These are phyloP conservation scores for Chrysochloris asiatica DNA, from an alignment of 2,113 vertebrate genomes.

Conservation along the genomic window DNA sequence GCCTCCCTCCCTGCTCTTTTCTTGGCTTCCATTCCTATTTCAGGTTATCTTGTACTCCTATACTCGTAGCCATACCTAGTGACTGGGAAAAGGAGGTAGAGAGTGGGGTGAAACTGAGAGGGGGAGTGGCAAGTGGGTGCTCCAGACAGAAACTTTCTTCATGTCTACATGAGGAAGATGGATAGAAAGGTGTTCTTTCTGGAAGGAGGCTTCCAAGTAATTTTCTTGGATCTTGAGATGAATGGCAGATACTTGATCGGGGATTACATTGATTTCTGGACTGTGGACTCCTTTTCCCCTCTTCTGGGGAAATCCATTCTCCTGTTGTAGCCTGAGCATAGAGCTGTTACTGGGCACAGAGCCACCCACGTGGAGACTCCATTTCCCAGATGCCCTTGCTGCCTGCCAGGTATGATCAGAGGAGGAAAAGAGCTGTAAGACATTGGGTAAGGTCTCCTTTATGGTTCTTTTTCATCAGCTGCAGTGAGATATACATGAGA, in stretches of 20 bases:
- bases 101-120: not conserved
- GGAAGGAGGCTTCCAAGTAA: not conserved
- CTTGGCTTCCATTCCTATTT: not conserved
- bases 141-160: not conserved
- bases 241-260: not conserved
- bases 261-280: conserved; percentile 9
- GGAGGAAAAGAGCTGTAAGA: not conserved
- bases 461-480: not conserved
- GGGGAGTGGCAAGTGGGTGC: not conserved
- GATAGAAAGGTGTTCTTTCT: not conserved
- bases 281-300: not conserved
- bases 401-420: not conserved
- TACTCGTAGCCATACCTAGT: not conserved
- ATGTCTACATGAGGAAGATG: not conserved
- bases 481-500: not conserved
- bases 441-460: not conserved
- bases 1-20: not conserved
- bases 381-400: not conserved
- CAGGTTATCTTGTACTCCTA: not conserved
- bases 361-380: not conserved
- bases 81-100: not conserved
- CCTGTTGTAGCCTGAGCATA: not conserved
- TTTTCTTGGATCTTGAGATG: not conserved
- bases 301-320: not conserved
- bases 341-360: not conserved